phyloP scores from a whole-genome alignment of 2,113 vertebrate species.

The Lamprotornis superbus region DNA sequence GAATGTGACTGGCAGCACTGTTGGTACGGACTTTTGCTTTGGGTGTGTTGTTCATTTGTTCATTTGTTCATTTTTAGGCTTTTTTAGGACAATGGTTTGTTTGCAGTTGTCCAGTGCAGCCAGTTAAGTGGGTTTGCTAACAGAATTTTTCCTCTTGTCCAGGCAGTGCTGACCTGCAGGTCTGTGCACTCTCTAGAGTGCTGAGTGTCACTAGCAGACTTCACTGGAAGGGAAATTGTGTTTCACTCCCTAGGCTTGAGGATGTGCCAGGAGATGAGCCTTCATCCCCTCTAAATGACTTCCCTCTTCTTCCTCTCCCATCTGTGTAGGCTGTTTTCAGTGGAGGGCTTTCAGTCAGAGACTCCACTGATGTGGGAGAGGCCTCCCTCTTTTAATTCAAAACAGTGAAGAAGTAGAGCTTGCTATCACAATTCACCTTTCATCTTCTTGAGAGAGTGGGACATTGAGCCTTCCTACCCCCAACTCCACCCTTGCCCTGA shows the following conservation, averaged over 20 bases:
- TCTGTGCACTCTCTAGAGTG: background rate
- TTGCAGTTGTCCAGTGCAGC: background rate
- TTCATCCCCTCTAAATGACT: background rate
- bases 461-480: background rate
- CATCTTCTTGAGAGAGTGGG: background rate
- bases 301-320: background rate
- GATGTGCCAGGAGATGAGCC: background rate
- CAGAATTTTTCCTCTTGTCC: background rate
- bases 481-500: accelerated
- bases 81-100: background rate
- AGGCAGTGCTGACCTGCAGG: background rate
- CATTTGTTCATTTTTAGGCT: background rate
- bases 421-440: background rate
- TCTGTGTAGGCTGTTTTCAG: background rate
- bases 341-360: background rate
- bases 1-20: background rate
- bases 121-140: background rate
- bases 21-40: background rate
- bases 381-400: background rate
- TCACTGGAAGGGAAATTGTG: background rate
- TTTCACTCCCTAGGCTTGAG: background rate
- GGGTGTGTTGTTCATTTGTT: background rate
- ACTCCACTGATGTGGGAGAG: background rate
- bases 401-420: background rate
- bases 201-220: background rate